A percentile compares a stretch with the other conserved stretches of the same genome.
Evolutionary conservation across 2,797 vertebrate genomes (phyloP).

Genomic region (Scarus forsteni): DNA sequence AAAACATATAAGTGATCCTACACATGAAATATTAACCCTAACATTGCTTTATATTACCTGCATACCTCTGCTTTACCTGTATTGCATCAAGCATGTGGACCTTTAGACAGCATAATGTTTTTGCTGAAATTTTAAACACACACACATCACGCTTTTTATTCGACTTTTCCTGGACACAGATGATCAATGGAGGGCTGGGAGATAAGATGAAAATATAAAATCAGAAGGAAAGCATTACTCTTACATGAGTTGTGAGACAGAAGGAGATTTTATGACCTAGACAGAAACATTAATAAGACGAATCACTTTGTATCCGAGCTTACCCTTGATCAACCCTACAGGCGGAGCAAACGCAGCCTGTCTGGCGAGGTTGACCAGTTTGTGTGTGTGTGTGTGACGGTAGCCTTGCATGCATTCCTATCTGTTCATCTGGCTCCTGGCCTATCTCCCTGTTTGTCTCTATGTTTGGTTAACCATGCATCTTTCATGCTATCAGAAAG

Average conservation of each 20-base stretch:
- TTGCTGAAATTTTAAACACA: conserved; percentile 61
- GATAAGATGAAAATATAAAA: conserved; percentile 48
- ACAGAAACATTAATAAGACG: conserved; percentile 57
- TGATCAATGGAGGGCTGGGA: conserved; percentile 40
- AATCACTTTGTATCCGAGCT: conserved; percentile 41
- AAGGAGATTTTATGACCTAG: conserved; percentile 27
- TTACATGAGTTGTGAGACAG: conserved; percentile 42
- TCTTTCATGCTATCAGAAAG: conserved; percentile 62
- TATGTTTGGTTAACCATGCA: conserved; percentile 69
- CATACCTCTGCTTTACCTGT: conserved; percentile 1
- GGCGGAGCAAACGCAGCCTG: conserved; percentile 34
- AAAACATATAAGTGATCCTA: conserved; percentile 61
- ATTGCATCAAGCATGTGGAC: conserved; percentile 20
- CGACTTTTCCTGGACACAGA: conserved; percentile 35
- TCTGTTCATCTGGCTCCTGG: conserved; percentile 51
- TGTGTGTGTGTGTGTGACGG: conserved; percentile 11
- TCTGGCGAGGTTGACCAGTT: conserved; percentile 39
- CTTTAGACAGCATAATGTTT: conserved; percentile 22
- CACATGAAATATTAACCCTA: conserved; percentile 64
- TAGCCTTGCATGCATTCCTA: conserved; percentile 26
- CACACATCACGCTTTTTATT: conserved; percentile 46
- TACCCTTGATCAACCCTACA: conserved; percentile 50
- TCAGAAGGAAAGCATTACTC: conserved; percentile 44
- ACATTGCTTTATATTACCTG: conserved; percentile 27
- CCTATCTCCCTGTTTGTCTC: conserved; percentile 59